These are phyloP conservation scores for Andrena cerasifolii DNA, from an alignment of 1,140 invertebrate species.

Conservation along the genomic window DNA sequence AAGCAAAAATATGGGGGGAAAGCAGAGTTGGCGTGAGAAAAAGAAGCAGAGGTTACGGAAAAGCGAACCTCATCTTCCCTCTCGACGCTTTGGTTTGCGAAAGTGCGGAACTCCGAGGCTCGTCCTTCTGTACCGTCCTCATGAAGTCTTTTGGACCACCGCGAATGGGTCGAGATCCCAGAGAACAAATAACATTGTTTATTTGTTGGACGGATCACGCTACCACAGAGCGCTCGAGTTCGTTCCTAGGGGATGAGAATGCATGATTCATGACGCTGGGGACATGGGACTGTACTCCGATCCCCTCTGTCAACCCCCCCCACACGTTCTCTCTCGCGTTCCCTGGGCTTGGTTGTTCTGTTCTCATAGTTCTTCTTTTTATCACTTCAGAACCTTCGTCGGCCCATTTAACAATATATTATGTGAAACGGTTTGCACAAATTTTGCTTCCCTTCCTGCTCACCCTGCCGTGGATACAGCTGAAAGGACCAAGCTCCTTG, in stretches of 20 bases:
- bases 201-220: slow-evolving; percentile 73
- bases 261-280: slow-evolving; percentile 78
- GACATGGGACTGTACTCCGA: slow-evolving; percentile 66
- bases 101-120: slow-evolving; percentile 47
- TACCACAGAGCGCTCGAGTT: slow-evolving; percentile 65
- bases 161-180: slow-evolving; percentile 56
- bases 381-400: slow-evolving; percentile 33
- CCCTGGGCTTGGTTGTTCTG: slow-evolving; percentile 33
- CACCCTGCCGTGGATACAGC: background rate
- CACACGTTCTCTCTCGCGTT: slow-evolving; percentile 22
- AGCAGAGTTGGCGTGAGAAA: background rate
- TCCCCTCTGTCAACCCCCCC: slow-evolving; percentile 54
- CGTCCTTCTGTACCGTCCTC: slow-evolving; percentile 51
- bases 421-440: slow-evolving; percentile 26
- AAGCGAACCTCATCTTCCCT: slow-evolving; percentile 10
- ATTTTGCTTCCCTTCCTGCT: background rate
- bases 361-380: background rate
- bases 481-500: too few relatives aligned
- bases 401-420: slow-evolving; percentile 26
- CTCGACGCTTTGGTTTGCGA: slow-evolving; percentile 49
- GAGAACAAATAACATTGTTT: slow-evolving; percentile 79
- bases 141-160: slow-evolving; percentile 59
- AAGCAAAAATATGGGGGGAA: slow-evolving; percentile 8
- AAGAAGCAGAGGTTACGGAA: background rate
- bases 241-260: slow-evolving; percentile 65